These are phyloP conservation scores for Anniella stebbinsi DNA, from an alignment of 2,797 vertebrate species.

Conservation along the genomic window DNA sequence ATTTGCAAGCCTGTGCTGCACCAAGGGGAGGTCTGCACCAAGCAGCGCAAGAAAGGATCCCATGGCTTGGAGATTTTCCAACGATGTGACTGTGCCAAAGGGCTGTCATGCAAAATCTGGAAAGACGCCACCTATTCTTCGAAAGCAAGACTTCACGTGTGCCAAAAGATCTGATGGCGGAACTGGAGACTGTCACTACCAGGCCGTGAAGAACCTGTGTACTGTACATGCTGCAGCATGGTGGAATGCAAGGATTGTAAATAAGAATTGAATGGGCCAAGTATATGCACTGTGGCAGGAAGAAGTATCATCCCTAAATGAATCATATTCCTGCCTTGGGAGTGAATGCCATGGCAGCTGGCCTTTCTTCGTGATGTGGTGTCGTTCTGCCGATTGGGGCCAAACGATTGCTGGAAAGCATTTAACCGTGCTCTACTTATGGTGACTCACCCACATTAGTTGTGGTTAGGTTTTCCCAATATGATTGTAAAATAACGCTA, in stretches of 20 bases:
- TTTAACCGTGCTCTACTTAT: conserved; percentile 44
- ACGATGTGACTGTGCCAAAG: conserved; percentile 97
- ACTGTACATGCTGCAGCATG: conserved; percentile 69
- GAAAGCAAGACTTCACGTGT: conserved; percentile 97
- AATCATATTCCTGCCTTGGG: conserved; percentile 59
- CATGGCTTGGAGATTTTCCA: conserved; percentile 97
- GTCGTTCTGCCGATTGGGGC: conserved; percentile 77
- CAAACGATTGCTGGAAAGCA: conserved; percentile 66
- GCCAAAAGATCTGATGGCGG: conserved; percentile 90
- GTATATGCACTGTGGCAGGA: conserved; percentile 47
- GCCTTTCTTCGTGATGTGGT: conserved; percentile 56
- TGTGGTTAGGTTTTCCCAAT: conserved; percentile 19
- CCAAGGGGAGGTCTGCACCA: conserved; percentile 96
- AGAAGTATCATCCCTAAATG: conserved; percentile 42
- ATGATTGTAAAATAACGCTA: conserved; percentile 49
- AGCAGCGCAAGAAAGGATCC: conserved; percentile 96
- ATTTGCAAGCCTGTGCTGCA: conserved; percentile 98
- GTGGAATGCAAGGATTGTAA: conserved; percentile 60
- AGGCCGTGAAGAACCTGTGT: conserved; percentile 71
- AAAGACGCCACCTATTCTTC: conserved; percentile 98
- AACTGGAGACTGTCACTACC: conserved; percentile 12
- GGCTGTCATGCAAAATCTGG: conserved; percentile 97
- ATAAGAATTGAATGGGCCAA: conserved; percentile 47
- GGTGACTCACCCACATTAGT: conserved; percentile 49
- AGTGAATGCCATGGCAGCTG: conserved; percentile 51